phyloP scores from a whole-genome alignment of 2,113 vertebrate genomes.

The Ctenodactylus gundi region DNA sequence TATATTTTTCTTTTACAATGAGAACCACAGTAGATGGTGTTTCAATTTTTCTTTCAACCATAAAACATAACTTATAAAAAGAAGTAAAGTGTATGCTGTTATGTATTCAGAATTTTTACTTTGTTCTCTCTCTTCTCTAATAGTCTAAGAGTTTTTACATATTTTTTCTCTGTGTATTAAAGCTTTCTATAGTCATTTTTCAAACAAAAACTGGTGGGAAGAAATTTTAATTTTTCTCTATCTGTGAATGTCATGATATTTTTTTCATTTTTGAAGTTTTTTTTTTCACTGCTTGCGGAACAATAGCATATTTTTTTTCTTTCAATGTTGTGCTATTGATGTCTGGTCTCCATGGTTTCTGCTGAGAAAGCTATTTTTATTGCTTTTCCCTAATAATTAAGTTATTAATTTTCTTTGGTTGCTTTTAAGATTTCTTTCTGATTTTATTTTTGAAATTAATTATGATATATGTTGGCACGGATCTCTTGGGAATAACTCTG shows the following conservation, averaged over 20 bases:
- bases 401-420: background rate
- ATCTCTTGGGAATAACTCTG: background rate
- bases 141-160: background rate
- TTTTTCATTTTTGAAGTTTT: background rate
- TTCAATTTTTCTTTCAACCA: background rate
- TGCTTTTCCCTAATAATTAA: background rate
- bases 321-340: background rate
- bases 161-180: background rate
- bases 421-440: background rate
- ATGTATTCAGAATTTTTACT: background rate
- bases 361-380: background rate
- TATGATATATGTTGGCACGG: background rate
- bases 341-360: background rate
- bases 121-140: background rate
- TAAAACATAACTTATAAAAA: background rate
- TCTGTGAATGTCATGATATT: background rate
- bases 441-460: background rate
- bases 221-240: background rate
- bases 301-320: no score
- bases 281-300: background rate
- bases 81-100: background rate
- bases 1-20: background rate
- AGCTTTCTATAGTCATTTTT: background rate
- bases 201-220: background rate
- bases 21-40: background rate